phyloP scores from a whole-genome alignment of 1,140 invertebrate genomes.

The Drosophila ercepeae region DNA sequence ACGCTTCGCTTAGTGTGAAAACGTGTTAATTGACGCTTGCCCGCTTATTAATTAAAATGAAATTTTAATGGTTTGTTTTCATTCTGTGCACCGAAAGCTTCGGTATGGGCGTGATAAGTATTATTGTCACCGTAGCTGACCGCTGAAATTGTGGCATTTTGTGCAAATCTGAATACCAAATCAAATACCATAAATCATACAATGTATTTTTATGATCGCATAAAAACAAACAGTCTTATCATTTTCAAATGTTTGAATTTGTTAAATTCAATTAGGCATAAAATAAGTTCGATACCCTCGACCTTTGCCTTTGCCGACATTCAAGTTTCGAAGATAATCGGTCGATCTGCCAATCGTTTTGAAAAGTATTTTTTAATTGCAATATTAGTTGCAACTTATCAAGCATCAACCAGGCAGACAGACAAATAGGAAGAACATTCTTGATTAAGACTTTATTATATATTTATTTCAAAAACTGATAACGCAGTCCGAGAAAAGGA shows the following conservation, averaged over 20 bases:
- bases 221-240: conserved; percentile 54
- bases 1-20: conserved; percentile 60
- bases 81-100: conserved; percentile 10
- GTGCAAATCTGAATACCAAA: conserved; percentile 12
- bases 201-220: conserved; percentile 53
- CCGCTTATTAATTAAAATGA: conserved; percentile 27
- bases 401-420: conserved; percentile 37
- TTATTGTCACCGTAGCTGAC: conserved; percentile 39
- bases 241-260: conserved; percentile 66
- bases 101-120: conserved; percentile 34
- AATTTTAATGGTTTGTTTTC: conserved; percentile 24
- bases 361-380: conserved; percentile 34
- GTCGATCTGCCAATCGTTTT: conserved; percentile 4
- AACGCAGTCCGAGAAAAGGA: no score
- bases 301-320: conserved; percentile 52
- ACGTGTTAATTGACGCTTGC: conserved; percentile 65
- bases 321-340: conserved; percentile 24
- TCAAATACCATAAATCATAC: conserved; percentile 56
- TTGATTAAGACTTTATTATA: neutral
- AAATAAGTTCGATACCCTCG: conserved; percentile 76
- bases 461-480: conserved; percentile 7
- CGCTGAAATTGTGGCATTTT: conserved; percentile 48
- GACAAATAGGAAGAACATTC: conserved; percentile 29
- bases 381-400: conserved; percentile 39
- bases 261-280: conserved; percentile 77